Evolutionary conservation across 1,140 invertebrate species (phyloP), one percentile per base, ranked within the genome.

Genomic region (Littorina saxatilis): DNA sequence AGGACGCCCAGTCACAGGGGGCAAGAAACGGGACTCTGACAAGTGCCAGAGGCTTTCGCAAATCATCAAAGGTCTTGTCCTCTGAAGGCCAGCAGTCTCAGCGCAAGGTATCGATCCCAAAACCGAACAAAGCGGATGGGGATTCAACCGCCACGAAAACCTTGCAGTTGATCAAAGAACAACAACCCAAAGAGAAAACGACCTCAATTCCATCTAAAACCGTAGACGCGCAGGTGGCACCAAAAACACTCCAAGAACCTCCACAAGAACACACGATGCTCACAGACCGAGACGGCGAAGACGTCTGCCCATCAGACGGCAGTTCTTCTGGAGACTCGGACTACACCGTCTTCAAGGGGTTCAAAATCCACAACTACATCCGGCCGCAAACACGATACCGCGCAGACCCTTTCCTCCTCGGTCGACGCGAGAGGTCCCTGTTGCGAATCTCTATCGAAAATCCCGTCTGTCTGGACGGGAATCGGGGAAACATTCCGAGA

Each of bases 361-460:
- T 39, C 76, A 20, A 2, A 37, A 78, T 78, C 55, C 32, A 27
- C 23, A 78, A 78, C 76, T 78, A 78, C 55, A 58, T 78, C 11
- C 76, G 76, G 27, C 76, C 76, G 1, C 76, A 78, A 47, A 4
- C 15, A 5, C 55, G 76, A 17, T 78, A 78, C 37, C 52, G 55
- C 39, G 23, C 37, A 13, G 76, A 78, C 39, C 55, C 76, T 0
- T 78, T 78, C 76, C n/a, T 61, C 35, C 39, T 15, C 37, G 40
- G 17, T 15, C 76, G 76, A 3, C 35, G 76, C 3, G 55, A 78
- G 76, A 61, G 55, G 55, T n/a, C 55, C 20, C 17, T 63, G 55
- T 35, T 63, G 13, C 35, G 58, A 3, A 55, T 78, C 15, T 78
- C 76, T 37, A 63, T 78, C 29, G 76, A 78, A 37, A 37, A 43